These are phyloP conservation scores for Bos taurus DNA, from an alignment of 2,113 vertebrate genomes.

Conservation along the genomic window ARS-UCD2.0 NC_037332.1:8003501-8004000, in stretches of 20 bases:
- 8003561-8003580: no score
- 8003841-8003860: not conserved
- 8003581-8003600: no score
- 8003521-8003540: not conserved
- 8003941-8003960: not conserved
- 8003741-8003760: not conserved
- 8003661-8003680: accelerated
- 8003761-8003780: not conserved
- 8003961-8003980: not conserved
- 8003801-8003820: not conserved
- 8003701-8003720: no score
- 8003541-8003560: not conserved
- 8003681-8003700: no score
- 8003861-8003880: not conserved
- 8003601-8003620: no score
- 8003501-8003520: not conserved
- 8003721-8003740: no score
- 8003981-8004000: not conserved
- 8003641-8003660: no score
- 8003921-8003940: not conserved
- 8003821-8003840: not conserved
- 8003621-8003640: no score
- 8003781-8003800: not conserved
- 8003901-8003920: not conserved
- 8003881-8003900: not conserved